These are phyloP conservation scores for Drosophila emarginata DNA, from an alignment of 2,888 invertebrate genomes.

Conservation along the genomic window DNA sequence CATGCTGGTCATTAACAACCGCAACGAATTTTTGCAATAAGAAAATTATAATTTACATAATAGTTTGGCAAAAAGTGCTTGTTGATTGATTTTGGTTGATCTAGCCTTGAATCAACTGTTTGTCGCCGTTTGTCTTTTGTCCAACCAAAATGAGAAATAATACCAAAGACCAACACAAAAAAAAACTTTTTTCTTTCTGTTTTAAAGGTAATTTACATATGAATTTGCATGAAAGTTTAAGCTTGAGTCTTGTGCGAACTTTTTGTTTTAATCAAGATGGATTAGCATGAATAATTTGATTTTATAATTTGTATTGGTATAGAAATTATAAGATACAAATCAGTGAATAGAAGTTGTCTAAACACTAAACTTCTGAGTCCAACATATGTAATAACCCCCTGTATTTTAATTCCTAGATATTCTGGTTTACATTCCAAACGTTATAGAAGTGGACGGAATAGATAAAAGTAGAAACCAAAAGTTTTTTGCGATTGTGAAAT, in stretches of 20 bases:
- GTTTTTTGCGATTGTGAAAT: background rate
- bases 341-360: background rate
- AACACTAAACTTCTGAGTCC: background rate
- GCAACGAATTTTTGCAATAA: slow-evolving; percentile 21
- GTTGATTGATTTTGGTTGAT: slow-evolving; percentile 63
- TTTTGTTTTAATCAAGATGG: slow-evolving; percentile 2
- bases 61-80: slow-evolving; percentile 52
- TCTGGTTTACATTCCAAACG: no score
- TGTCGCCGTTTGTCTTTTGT: slow-evolving; percentile 62
- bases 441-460: no score
- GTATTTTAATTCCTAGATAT: no score
- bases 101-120: slow-evolving; percentile 38
- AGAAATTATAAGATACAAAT: background rate
- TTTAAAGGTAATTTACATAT: background rate
- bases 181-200: background rate
- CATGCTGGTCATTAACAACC: slow-evolving; percentile 16
- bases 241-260: background rate
- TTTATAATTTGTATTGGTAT: background rate
- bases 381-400: background rate
- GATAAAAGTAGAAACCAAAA: background rate
- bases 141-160: slow-evolving; percentile 33
- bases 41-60: slow-evolving; percentile 67
- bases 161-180: background rate
- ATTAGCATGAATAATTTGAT: background rate
- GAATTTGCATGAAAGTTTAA: slow-evolving; percentile 4